Evolutionary conservation across 2,888 invertebrate species (phyloP).

Genomic region (Cistogaster globosa): DNA sequence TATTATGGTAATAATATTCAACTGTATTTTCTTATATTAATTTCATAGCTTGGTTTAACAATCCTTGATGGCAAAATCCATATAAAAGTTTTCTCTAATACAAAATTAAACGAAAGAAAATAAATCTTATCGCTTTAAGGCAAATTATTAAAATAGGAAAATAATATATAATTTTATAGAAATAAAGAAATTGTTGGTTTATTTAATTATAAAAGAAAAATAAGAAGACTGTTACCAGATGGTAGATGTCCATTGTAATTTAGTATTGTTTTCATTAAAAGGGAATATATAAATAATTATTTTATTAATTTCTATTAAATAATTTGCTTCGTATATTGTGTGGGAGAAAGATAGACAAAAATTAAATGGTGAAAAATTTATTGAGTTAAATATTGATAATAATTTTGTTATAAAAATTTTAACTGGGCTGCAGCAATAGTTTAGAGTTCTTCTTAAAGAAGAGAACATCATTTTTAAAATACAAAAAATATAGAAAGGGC

Average conservation of each 20-base stretch:
- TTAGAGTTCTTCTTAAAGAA: too few species aligned
- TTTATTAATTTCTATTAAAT: slow-evolving; percentile 18
- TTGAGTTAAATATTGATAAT: too few species aligned
- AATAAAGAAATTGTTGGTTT: neutral
- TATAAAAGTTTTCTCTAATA: neutral
- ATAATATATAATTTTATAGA: slow-evolving; percentile 27
- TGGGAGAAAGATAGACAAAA: neutral
- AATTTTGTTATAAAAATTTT: too few species aligned
- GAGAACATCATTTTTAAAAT: too few species aligned
- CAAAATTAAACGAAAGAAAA: neutral
- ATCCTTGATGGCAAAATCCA: slow-evolving; percentile 4
- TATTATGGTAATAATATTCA: neutral
- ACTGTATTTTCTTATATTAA: neutral
- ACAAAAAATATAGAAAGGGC: too few species aligned
- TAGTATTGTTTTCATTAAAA: slow-evolving; percentile 21
- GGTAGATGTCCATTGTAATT: slow-evolving; percentile 21
- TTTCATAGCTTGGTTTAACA: slow-evolving; percentile 43
- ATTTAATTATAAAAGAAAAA: slow-evolving; percentile 17
- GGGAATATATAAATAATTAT: neutral
- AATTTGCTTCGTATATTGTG: too few species aligned
- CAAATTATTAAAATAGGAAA: slow-evolving; percentile 46
- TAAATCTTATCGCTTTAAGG: slow-evolving; percentile 23
- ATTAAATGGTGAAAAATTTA: too few species aligned
- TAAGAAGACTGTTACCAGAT: slow-evolving; percentile 37
- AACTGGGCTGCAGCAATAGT: too few species aligned